These are phyloP conservation scores for Timandra comae DNA, from an alignment of 2,888 invertebrate genomes.

Conservation along the genomic window DNA sequence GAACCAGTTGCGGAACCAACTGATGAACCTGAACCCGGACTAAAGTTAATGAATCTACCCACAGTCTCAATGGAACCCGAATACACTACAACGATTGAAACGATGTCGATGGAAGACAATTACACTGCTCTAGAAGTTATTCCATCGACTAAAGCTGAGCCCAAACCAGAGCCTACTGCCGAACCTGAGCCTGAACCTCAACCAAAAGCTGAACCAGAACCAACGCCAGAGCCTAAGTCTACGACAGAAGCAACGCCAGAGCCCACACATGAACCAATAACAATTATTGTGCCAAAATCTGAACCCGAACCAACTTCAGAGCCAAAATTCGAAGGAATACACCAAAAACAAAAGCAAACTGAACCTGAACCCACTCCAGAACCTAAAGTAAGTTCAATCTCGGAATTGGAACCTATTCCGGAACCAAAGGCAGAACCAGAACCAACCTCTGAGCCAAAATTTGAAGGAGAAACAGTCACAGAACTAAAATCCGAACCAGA, in stretches of 20 bases:
- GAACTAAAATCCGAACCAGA: slow-evolving; percentile 14
- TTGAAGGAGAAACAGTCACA: slow-evolving; percentile 3
- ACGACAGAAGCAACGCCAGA: slow-evolving; percentile 6
- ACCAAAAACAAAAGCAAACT: no score
- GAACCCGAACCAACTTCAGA: slow-evolving; percentile 51
- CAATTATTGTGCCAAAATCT: slow-evolving; percentile 38
- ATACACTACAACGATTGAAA: no score
- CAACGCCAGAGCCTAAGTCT: slow-evolving; percentile 37
- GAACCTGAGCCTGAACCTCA: slow-evolving; percentile 25
- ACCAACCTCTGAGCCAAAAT: slow-evolving; percentile 5
- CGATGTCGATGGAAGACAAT: slow-evolving; percentile 4
- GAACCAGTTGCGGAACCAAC: slow-evolving; percentile 15
- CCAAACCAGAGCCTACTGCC: slow-evolving; percentile 26
- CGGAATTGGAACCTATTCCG: slow-evolving; percentile 11
- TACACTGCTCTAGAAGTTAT: slow-evolving; percentile 4
- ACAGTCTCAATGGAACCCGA: no score
- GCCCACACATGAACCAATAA: not conserved
- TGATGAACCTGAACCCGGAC: slow-evolving; percentile 10
- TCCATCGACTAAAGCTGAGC: slow-evolving; percentile 19
- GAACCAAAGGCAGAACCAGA: slow-evolving; percentile 7
- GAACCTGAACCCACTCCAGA: slow-evolving; percentile 45
- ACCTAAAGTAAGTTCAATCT: no score
- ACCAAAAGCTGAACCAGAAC: slow-evolving; percentile 26
- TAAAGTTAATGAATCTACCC: no score
- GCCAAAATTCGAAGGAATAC: no score